Evolutionary conservation across 2,888 invertebrate species (phyloP), one percentile per base, ranked within the genome.

Genomic region (Branchellion lobata): DNA sequence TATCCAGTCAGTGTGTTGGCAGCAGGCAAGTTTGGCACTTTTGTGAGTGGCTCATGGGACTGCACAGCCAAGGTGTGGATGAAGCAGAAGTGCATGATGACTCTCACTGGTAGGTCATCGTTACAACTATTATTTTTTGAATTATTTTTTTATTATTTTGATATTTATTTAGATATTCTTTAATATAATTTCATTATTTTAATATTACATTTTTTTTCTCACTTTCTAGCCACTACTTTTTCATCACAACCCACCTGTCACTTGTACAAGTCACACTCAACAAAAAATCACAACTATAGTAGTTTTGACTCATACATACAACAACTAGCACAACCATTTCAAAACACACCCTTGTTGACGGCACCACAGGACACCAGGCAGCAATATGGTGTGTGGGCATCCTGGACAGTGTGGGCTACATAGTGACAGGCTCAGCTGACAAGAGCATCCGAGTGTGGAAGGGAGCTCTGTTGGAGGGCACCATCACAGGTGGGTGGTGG

Each of bases 31-130:
- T 86, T 89, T 76, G 90, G 90, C 76, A 89, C 91, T 14, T 89
- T 94, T 84, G 87, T 92, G 78, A 95, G 94, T 85, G 93, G 95
- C 65, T 96, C 96, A 72, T 97, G 97, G 96, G 97, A 98, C 86
- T 91, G 91, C 82, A 93, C 93, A 2, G 95, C 93, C 0, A 92
- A 92, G 85, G 89, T 94, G 72, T 97, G 97, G 96, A 87, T 90
- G 21, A 89, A 89, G 8, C 87, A 90, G 0, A 88, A 90, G 36
- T 88, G 90, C 76, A 85, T 88, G 40, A 86, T 91, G 65, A 91
- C 91, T 21, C 84, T 90, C 14, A 84, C 86, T 83, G 87, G 87
- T 57, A 1, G 24, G 11, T 27, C 72, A 31, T 72, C 29, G 14
- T 14, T 72, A 8, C n/a, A 72, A 65, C 24, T 65, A 11, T 65